A percentile compares a stretch with the other conserved stretches of the same genome.
Conservation (phyloP, 2,113 vertebrate species). For the Pelmatolapia mariae region DNA sequence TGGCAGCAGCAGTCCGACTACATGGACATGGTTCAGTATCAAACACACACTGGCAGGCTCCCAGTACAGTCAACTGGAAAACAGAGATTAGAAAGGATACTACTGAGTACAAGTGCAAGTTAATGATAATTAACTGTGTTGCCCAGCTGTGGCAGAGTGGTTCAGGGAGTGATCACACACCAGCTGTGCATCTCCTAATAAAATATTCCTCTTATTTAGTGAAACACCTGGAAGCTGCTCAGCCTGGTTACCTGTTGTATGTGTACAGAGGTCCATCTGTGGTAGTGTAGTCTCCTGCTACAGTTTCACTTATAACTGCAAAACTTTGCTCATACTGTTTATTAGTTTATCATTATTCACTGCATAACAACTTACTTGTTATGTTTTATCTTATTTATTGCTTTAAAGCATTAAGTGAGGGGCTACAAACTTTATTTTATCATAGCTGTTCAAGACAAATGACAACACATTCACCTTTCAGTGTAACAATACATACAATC, state of each 20-base stretch:
- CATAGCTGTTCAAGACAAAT: not conserved
- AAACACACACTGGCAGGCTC: slow-evolving; percentile 77
- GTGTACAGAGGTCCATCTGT: not conserved
- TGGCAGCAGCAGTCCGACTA: slow-evolving; percentile 75
- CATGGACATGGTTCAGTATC: slow-evolving; percentile 76
- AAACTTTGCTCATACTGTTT: not conserved
- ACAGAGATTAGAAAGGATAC: not conserved
- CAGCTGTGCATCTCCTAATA: not conserved
- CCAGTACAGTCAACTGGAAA: slow-evolving; percentile 78
- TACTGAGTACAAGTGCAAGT: not conserved
- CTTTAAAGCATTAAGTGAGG: not conserved
- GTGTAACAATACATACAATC: not conserved
- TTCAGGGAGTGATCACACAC: not conserved
- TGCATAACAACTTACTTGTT: not conserved
- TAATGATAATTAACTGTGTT: not conserved
- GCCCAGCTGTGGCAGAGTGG: not conserved
- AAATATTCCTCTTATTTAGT: not conserved
- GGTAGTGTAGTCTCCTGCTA: not conserved
- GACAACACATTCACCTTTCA: not conserved
- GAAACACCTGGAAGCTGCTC: not conserved
- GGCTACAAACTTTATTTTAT: not conserved
- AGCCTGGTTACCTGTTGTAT: not conserved
- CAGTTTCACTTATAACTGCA: not conserved
- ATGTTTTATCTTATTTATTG: not conserved
- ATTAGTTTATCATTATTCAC: not conserved